Evolutionary conservation across 2,888 invertebrate genomes (phyloP).

Genomic region (Lamellibrachia columna): DNA sequence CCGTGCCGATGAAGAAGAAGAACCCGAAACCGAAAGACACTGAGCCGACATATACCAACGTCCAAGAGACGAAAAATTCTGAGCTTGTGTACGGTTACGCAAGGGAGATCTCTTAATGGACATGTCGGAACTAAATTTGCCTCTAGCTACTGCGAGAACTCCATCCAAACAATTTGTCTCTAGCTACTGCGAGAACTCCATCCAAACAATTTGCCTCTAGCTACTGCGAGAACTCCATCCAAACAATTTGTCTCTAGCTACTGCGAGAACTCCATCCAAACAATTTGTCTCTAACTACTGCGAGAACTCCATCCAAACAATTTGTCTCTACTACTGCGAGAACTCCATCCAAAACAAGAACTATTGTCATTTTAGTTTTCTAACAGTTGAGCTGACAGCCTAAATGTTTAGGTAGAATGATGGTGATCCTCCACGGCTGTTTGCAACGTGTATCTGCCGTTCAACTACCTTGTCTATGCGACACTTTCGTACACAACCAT

Average conservation of each 20-base stretch:
- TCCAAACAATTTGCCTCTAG: no score
- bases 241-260: no score
- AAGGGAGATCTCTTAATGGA: neutral
- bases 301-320: no score
- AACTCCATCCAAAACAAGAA: neutral
- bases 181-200: no score
- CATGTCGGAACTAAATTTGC: neutral
- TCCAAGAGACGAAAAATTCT: neutral
- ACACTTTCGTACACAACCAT: neutral
- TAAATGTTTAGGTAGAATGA: neutral
- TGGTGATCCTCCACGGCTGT: neutral
- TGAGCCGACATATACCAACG: neutral
- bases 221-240: no score
- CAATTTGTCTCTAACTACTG: no score
- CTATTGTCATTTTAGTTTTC: neutral
- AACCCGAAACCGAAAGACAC: neutral
- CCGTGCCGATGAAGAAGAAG: neutral
- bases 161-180: no score
- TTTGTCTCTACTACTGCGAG: neutral
- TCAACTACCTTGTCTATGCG: neutral
- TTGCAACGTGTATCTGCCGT: neutral
- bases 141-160: neutral
- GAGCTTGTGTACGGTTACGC: neutral
- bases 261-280: no score
- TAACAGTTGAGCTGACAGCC: neutral